A percentile compares a stretch with the other conserved stretches of the same genome.
Conservation (phyloP, 1,140 invertebrate species). For the Drosophila kohkoa region DNA sequence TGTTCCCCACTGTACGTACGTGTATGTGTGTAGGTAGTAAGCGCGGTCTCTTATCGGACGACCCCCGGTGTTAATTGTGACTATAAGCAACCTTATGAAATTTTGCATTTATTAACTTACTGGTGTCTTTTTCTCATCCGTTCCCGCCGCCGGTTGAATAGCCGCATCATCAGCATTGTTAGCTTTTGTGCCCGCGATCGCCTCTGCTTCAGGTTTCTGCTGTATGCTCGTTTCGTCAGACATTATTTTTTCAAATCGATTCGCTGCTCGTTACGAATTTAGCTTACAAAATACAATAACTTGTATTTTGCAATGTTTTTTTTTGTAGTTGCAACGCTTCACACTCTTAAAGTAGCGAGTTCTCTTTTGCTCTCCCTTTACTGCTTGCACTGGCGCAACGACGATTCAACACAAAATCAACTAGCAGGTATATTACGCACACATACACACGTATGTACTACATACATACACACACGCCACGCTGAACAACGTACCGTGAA, state of each 20-base stretch:
- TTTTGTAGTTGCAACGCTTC: conserved; percentile 36
- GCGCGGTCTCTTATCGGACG: conserved; percentile 64
- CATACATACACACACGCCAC: conserved; percentile 72
- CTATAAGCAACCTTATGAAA: conserved; percentile 26
- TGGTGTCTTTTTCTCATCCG: conserved; percentile 71
- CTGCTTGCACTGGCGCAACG: conserved; percentile 35
- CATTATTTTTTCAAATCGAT: conserved; percentile 41
- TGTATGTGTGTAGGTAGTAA: conserved; percentile 15
- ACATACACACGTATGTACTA: conserved; percentile 53
- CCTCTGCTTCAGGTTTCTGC: conserved; percentile 60
- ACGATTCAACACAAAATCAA: conserved; percentile 47
- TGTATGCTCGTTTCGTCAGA: conserved; percentile 66
- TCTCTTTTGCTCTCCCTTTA: conserved; percentile 42
- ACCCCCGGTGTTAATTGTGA: conserved; percentile 69
- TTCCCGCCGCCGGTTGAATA: conserved; percentile 36
- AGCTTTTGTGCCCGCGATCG: conserved; percentile 41
- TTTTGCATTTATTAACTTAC: conserved; percentile 60
- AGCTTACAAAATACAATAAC: conserved; percentile 47
- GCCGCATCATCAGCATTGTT: conserved; percentile 48
- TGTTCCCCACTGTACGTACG: conserved; percentile 16
- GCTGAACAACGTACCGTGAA: conserved; percentile 72
- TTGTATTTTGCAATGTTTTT: conserved; percentile 63
- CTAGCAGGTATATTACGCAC: conserved; percentile 70
- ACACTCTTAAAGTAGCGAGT: conserved; percentile 48
- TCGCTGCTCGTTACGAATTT: conserved; percentile 26